Base-by-base conservation (phyloP, 2,797 vertebrate genomes). In the Sparidentex hasta region DNA sequence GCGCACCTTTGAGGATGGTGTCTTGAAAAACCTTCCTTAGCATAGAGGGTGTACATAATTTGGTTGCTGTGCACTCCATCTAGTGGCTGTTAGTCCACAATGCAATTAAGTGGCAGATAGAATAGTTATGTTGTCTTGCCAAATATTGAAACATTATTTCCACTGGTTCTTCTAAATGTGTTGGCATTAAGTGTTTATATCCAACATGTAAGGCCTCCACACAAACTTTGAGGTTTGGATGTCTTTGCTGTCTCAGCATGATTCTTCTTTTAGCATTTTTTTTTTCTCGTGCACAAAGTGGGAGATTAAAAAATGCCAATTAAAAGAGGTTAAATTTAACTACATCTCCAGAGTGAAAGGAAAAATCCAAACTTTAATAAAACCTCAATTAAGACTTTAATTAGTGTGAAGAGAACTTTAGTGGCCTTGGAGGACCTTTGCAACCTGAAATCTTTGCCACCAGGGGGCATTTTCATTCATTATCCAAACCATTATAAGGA, bases 21-120 rank as follows among this genome's bases (percentile, higher is more conserved):
- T 14, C 4, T 29, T 17, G 14, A 12, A 65, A 59, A 29, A 1
- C 2, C n/a, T 3, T 47, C 20, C 71, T 3, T 8, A n/a, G 14
- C 1, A 1, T 8, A 41, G 4, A 1, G 0, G 8, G 7, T 43
- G 21, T 55, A 5, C 33, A 47, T 51, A 51, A 89, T 83, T 43
- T 56, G 17, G 63, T 76, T 85, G 70, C 17, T 59, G 84, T 77
- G 79, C 9, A 13, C 74, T 3, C 93, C 94, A 93, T 87, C 94
- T 94, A 90, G 90, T 89, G 94, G 88, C 64, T n/a, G 6, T 46
- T 17, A 23, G 14, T 16, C 17, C 23, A 70, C 43, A 81, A 25
- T 76, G 66, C 87, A 83, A 43, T 14, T 21, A 8, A 52, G 7
- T 1, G 2, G 7, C 8, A 54, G 16, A 43, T 17, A 27, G 17